phyloP scores from a whole-genome alignment of 30 jellyfish, hydroid and myxozoan species.

The Aurelia sp. region DNA sequence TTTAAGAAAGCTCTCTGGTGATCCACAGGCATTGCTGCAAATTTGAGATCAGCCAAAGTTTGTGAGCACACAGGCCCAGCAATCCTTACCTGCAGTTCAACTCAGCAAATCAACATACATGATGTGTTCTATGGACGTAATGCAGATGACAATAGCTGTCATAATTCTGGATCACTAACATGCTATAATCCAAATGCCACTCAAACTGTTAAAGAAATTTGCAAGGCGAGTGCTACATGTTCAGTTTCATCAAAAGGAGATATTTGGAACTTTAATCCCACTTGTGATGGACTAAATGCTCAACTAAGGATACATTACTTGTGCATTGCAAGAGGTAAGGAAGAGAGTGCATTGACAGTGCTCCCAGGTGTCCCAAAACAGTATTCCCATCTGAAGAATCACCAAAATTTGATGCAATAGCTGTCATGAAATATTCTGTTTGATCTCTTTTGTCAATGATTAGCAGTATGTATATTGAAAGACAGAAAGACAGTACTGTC shows the following conservation, averaged over 20 bases:
- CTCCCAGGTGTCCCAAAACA: too few relatives aligned
- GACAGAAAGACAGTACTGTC: too few relatives aligned
- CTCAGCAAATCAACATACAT: constrained; percentile 25
- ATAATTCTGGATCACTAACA: not conserved
- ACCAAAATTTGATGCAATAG: too few relatives aligned
- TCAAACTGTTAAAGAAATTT: constrained; percentile 12
- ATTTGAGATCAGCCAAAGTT: constrained; percentile 9
- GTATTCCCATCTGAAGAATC: too few relatives aligned
- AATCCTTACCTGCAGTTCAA: constrained; percentile 2
- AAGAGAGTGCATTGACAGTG: too few relatives aligned
- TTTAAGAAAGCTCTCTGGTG: too few relatives aligned
- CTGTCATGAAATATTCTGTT: too few relatives aligned
- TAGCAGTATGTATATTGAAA: too few relatives aligned
- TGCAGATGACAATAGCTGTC: constrained; percentile 33
- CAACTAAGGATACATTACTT: constrained; percentile 35
- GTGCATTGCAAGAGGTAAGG: constrained; percentile 42
- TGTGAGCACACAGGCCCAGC: constrained; percentile 55
- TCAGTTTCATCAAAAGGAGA: constrained; percentile 22
- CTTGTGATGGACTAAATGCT: constrained; percentile 52
- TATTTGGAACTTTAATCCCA: constrained; percentile 34
- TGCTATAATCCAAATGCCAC: constrained; percentile 65
- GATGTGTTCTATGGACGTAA: constrained; percentile 65
- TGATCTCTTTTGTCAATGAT: too few relatives aligned
- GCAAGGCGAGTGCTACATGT: constrained; percentile 47
- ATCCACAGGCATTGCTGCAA: constrained; percentile 18